phyloP scores from a whole-genome alignment of 1,140 invertebrate genomes.

The Acromyrmex charruanus region DNA sequence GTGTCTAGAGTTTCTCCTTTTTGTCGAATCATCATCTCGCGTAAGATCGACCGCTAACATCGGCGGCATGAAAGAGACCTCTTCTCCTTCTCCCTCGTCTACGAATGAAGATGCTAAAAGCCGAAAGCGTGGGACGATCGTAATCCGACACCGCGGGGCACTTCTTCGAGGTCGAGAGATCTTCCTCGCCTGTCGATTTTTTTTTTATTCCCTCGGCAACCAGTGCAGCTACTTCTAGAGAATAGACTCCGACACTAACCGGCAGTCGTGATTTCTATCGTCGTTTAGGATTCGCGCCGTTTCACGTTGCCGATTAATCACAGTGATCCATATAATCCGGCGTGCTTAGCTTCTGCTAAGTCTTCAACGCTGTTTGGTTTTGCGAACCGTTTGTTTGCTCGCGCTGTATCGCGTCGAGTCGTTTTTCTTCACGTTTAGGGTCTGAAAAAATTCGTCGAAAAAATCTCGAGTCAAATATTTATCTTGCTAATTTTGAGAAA shows the following conservation, averaged over 20 bases:
- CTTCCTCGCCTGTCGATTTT: slow-evolving; percentile 10
- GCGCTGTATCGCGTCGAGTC: background rate
- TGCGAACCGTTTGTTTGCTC: slow-evolving; percentile 26
- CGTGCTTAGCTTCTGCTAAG: background rate
- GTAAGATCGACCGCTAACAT: slow-evolving; percentile 49
- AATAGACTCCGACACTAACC: slow-evolving; percentile 13
- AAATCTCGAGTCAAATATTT: slow-evolving; percentile 28
- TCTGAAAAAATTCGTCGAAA: background rate
- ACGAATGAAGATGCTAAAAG: slow-evolving; percentile 63
- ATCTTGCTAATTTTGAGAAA: background rate
- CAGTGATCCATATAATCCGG: background rate
- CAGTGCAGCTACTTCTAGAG: background rate
- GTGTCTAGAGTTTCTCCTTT: slow-evolving; percentile 62
- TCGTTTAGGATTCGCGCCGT: background rate
- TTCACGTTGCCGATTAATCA: slow-evolving; percentile 3
- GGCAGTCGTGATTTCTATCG: slow-evolving; percentile 16
- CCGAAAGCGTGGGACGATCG: slow-evolving; percentile 61
- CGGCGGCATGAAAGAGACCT: slow-evolving; percentile 57
- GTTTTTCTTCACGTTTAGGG: slow-evolving; percentile 3
- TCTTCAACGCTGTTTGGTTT: slow-evolving; percentile 23
- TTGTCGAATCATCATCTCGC: slow-evolving; percentile 68
- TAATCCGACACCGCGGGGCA: slow-evolving; percentile 61
- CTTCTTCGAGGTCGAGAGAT: slow-evolving; percentile 38
- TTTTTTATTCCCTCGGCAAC: slow-evolving; percentile 20
- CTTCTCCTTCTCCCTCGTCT: slow-evolving; percentile 14